Base-by-base conservation (phyloP, 2,888 invertebrate genomes). In the Megamerina dolium region DNA sequence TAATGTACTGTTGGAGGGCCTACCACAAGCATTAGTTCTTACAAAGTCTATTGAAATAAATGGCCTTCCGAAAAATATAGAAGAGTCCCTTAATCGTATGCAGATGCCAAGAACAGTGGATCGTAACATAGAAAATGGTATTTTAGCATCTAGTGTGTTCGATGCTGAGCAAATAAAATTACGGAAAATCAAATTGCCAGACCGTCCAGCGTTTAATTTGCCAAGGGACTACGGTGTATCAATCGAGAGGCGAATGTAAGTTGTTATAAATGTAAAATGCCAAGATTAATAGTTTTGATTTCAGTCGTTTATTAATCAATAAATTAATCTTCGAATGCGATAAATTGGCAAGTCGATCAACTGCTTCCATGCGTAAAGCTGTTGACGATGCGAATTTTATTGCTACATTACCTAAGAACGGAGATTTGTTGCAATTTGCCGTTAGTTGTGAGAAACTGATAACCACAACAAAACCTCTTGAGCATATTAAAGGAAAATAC, bases 151-250 rank as follows among this genome's bases (percentile, higher is more conserved):
- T 1, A 79, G 81, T 63, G 72, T 87, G 20, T 84, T 81, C 69
- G 90, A 93, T 73, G 80, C 87, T 16, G 80, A 87, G 60, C 87
- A 89, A 66, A 75, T 82, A 45, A 85, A 83, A 60, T 67, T 92
- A 35, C 86, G 87, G 1, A 86, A 80, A 68, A 72, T 79, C 3
- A 82, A 82, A 63, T 82, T 88, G 59, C 76, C 80, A 2, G 68
- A 73, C 19, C 78, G 85, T 55, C 87, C 88, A 8, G 82, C 82
- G 17, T 83, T 75, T 66, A 80, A 77, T 57, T 83, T 84, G 57
- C 80, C 85, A 1, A 79, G 87, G 53, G 74, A 77, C 43, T 83
- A 82, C 64, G 92, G 93, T 13, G 83, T 92, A 41, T 78, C 83
- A 6, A 78, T 81, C 44, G 70, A 73, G 37, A 78, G 86, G 60